These are phyloP conservation scores for Drosophila koepferae DNA, from an alignment of 2,888 invertebrate species.

Conservation along the genomic window DNA sequence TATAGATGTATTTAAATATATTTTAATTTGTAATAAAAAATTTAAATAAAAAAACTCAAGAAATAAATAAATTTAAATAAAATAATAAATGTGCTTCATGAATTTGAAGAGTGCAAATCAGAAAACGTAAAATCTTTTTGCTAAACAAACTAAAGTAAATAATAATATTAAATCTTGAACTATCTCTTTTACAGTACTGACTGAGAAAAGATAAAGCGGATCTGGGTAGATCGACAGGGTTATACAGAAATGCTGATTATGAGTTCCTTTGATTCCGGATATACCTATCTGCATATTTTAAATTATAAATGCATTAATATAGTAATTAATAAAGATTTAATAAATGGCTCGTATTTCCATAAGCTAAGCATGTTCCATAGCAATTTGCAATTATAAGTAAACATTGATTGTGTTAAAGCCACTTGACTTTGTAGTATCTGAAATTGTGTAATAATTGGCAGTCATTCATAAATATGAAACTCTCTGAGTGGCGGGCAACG, in stretches of 20 bases:
- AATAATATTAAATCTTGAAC: too few species aligned
- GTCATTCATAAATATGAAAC: conserved; percentile 13
- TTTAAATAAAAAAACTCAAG: background rate
- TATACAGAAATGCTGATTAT: background rate
- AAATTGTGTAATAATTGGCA: background rate
- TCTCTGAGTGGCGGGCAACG: background rate
- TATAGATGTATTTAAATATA: too few species aligned
- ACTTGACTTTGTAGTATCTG: background rate
- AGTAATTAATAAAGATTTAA: background rate
- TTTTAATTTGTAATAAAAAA: background rate
- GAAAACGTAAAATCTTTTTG: too few species aligned
- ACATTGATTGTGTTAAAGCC: background rate
- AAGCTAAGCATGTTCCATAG: background rate
- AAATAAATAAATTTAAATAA: too few species aligned
- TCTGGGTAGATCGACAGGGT: conserved; percentile 1
- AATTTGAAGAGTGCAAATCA: too few species aligned
- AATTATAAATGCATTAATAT: background rate
- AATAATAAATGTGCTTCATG: too few species aligned
- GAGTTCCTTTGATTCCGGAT: background rate
- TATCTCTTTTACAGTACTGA: background rate
- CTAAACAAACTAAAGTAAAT: too few species aligned
- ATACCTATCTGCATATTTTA: background rate
- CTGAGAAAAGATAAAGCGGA: background rate
- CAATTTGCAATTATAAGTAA: conserved; percentile 1
- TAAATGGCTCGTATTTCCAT: background rate